Percentiles rank a stretch among this genome's conserved stretches.
These are phyloP conservation scores for Brachionus angularis DNA, from an alignment of 1,140 invertebrate genomes.

Conservation along the genomic window DNA sequence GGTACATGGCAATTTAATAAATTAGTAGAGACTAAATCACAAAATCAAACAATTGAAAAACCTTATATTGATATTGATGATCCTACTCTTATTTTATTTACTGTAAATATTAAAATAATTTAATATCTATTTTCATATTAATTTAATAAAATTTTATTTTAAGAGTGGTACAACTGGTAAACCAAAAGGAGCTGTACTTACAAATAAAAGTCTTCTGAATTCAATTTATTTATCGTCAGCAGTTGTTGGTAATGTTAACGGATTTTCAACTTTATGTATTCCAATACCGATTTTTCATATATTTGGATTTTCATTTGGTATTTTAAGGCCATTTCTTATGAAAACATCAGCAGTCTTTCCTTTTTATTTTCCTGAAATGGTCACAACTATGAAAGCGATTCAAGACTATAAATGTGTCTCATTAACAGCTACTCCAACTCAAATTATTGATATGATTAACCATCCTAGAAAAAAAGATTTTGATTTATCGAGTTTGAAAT, in stretches of 20 bases:
- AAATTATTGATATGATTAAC: slow-evolving; percentile 81
- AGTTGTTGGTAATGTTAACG: slow-evolving; percentile 62
- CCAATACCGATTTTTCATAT: slow-evolving; percentile 89
- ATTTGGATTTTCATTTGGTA: slow-evolving; percentile 72
- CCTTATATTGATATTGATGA: slow-evolving; percentile 40
- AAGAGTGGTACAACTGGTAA: slow-evolving; percentile 64
- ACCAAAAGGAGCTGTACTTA: slow-evolving; percentile 79
- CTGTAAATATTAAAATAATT: slow-evolving; percentile 6
- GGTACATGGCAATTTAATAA: slow-evolving; percentile 10
- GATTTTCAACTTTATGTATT: slow-evolving; percentile 64
- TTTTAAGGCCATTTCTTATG: slow-evolving; percentile 64
- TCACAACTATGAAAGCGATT: slow-evolving; percentile 13
- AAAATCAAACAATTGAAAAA: not conserved
- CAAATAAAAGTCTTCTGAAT: slow-evolving; percentile 78
- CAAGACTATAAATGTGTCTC: slow-evolving; percentile 66
- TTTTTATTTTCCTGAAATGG: slow-evolving; percentile 16
- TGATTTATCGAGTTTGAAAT: slow-evolving; percentile 56
- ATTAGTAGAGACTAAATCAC: slow-evolving; percentile 18
- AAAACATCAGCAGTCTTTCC: slow-evolving; percentile 37
- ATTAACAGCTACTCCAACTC: slow-evolving; percentile 89
- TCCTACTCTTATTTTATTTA: slow-evolving; percentile 34
- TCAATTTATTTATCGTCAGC: slow-evolving; percentile 69
- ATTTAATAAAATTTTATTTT: not conserved
- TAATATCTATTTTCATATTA: not conserved
- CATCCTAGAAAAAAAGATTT: slow-evolving; percentile 52